Evolutionary conservation across 2,888 invertebrate genomes (phyloP).

Genomic region (Hybos culiciformis): DNA sequence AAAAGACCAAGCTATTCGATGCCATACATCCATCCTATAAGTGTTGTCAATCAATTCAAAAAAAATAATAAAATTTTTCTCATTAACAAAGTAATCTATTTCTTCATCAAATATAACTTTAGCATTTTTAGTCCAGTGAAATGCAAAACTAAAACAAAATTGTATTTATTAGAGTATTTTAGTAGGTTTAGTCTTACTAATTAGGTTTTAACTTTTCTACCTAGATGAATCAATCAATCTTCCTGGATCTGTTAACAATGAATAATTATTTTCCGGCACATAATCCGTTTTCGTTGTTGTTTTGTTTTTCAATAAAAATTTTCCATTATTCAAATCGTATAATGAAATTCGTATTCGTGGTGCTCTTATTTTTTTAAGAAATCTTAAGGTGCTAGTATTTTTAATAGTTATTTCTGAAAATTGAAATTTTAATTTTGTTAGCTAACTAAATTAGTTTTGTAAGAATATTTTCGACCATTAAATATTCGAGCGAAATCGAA

Average conservation of each 20-base stretch:
- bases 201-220: neutral
- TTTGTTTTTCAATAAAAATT: neutral
- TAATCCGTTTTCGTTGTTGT: neutral
- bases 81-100: neutral
- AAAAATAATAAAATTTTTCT: neutral
- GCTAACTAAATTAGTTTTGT: too few relatives aligned
- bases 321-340: neutral
- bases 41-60: constrained; percentile 1
- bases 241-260: neutral
- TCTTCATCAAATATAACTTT: neutral
- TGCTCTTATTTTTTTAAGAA: neutral
- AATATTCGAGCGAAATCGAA: too few relatives aligned
- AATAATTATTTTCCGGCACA: neutral
- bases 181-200: neutral
- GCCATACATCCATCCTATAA: neutral
- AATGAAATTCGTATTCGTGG: neutral
- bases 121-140: neutral
- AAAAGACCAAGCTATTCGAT: neutral
- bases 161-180: neutral
- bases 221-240: neutral
- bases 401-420: neutral
- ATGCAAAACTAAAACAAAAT: neutral
- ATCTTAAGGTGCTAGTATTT: neutral
- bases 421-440: neutral
- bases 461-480: too few relatives aligned